Base-by-base conservation (phyloP, 1,140 invertebrate genomes). In the Araneus ventricosus region DNA sequence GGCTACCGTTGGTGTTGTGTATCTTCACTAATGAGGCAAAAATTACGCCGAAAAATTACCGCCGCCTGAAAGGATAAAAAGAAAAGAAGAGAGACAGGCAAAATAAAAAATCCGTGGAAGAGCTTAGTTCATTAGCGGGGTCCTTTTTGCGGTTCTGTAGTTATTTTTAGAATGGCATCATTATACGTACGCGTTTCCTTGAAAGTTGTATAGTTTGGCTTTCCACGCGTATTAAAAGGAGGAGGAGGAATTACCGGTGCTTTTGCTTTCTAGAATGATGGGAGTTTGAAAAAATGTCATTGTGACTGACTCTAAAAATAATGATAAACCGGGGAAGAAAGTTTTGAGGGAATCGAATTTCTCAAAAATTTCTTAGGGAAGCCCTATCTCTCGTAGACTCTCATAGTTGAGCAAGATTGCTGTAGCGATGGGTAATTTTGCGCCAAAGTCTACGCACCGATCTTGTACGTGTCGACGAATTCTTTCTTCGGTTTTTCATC, bases 21-120 rank as follows among this genome's bases (percentile, higher is more conserved):
- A 61, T 92, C 90, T 52, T 27, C 82, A n/a, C 79, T 92, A 92
- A 92, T 92, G 90, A 92, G 90, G 82, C 90, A 92, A 92, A 92
- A 92, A 92, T 92, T 92, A 92, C 90, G 90, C 39, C 90, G 90
- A 92, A 92, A 92, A 92, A 92, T 92, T 92, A 92, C 90, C 59
- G 57, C 80, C 4, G 20, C 39, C 52, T 61, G 79, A 80, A 84
- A 80, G 37, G 39, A 52, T 37, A 39, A 70, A 70, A 70, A 70
- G 86, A 88, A 88, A 70, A 70, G 20, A 27, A 45, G 37, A n/a
- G 20, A 45, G 22, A 24, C 22, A 52, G 24, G 41, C 52, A 88
- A 88, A 57, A 63, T 87, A 34, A 87, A 87, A 87, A 30, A 22
- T 52, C 6, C 24, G n/a, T 39, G 20, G 63, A 67, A 88, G 57